A percentile compares a stretch with the other conserved stretches of the same genome.
These are phyloP conservation scores for Hypanus sabinus DNA, from an alignment of 2,113 vertebrate genomes.

Conservation along the genomic window DNA sequence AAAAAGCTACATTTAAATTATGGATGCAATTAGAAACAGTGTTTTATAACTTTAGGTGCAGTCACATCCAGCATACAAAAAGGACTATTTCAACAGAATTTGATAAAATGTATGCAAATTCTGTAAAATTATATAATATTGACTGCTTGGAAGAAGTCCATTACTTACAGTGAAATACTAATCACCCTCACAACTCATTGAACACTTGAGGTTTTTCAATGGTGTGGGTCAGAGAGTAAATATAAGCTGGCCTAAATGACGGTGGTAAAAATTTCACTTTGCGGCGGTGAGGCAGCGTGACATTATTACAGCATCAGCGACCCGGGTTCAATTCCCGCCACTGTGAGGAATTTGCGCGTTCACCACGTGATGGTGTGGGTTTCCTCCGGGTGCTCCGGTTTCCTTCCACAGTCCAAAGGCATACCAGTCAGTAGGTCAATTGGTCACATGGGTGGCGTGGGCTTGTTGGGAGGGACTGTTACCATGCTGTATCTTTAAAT, in stretches of 20 bases:
- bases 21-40: background rate
- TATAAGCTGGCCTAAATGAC: background rate
- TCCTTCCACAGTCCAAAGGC: too few relatives aligned
- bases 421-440: too few relatives aligned
- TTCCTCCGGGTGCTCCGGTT: too few relatives aligned
- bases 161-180: background rate
- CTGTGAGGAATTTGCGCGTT: too few relatives aligned
- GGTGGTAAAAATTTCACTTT: background rate
- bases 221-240: background rate
- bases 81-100: background rate
- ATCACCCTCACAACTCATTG: conserved; percentile 10
- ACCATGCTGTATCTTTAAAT: too few relatives aligned
- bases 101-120: background rate
- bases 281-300: too few relatives aligned
- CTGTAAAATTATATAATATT: background rate
- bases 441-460: too few relatives aligned
- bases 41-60: background rate
- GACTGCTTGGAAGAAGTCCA: background rate
- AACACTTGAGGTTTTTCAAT: conserved; percentile 5
- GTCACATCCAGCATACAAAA: background rate
- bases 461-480: too few relatives aligned
- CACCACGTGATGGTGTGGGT: too few relatives aligned
- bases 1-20: background rate
- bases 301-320: too few relatives aligned
- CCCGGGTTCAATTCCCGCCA: too few relatives aligned